phyloP scores from a whole-genome alignment of 2,888 invertebrate genomes.

The Smittia sp. region DNA sequence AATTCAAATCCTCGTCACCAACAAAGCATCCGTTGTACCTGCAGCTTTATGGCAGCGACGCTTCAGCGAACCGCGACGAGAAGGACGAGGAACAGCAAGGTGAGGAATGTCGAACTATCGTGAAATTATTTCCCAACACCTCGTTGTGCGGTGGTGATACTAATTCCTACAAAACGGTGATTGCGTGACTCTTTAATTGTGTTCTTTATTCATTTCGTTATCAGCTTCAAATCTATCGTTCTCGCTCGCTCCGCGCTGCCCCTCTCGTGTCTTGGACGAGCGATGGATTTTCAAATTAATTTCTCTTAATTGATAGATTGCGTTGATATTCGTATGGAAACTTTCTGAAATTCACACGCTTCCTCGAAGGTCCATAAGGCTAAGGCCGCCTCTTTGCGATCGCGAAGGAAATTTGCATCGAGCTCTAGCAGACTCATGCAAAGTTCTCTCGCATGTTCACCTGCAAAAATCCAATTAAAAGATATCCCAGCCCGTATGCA shows the following conservation, averaged over 20 bases:
- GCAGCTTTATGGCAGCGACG: constrained; percentile 30
- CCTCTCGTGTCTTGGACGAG: background rate
- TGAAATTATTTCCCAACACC: background rate
- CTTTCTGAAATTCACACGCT: constrained; percentile 37
- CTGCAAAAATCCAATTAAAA: constrained; percentile 41
- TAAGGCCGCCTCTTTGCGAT: constrained; percentile 1
- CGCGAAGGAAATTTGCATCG: constrained; percentile 33
- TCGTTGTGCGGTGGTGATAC: background rate
- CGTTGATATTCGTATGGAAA: background rate
- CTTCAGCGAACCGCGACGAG: constrained; percentile 32
- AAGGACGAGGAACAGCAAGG: constrained; percentile 10
- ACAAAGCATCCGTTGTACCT: constrained; percentile 42
- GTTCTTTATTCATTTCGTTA: constrained; percentile 3
- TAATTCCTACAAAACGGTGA: constrained; percentile 11
- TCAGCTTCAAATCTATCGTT: background rate
- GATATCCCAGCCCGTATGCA: constrained; percentile 37
- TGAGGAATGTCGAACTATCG: background rate
- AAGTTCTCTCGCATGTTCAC: constrained; percentile 37
- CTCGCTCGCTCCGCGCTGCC: background rate
- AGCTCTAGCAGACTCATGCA: background rate
- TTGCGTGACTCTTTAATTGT: constrained; percentile 24
- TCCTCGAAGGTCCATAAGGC: constrained; percentile 34
- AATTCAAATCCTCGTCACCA: constrained; percentile 44
- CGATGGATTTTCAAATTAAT: constrained; percentile 5
- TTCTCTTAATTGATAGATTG: constrained; percentile 13